Evolutionary conservation across 2,888 invertebrate genomes (phyloP).

Genomic region (Phaonia tiefii): DNA sequence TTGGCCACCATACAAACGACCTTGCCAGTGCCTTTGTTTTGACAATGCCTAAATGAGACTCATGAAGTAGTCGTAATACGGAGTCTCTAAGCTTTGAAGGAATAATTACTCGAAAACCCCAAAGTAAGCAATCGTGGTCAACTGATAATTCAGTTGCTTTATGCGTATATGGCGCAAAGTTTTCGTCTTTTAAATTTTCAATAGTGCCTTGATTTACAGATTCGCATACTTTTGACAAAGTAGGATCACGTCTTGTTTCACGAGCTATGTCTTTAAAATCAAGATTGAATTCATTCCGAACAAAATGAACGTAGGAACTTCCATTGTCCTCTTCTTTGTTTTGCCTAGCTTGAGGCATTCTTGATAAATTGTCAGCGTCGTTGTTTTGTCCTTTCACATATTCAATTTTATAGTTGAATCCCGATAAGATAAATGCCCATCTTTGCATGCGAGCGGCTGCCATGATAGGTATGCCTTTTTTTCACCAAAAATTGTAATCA

Average conservation of each 20-base stretch:
- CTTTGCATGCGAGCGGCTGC: constrained; percentile 41
- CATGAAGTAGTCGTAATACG: constrained; percentile 3
- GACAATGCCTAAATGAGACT: constrained; percentile 63
- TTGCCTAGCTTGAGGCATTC: constrained; percentile 41
- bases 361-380: constrained; percentile 51
- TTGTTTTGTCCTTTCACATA: constrained; percentile 57
- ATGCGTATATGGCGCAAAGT: constrained; percentile 16
- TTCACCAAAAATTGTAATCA: constrained; percentile 46
- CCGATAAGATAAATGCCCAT: constrained; percentile 61
- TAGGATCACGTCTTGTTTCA: constrained; percentile 52
- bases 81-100: constrained; percentile 25
- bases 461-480: constrained; percentile 62
- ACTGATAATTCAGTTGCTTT: constrained; percentile 23
- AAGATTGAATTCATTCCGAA: constrained; percentile 36
- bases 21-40: constrained; percentile 58
- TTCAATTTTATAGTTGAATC: constrained; percentile 56
- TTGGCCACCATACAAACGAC: constrained; percentile 65
- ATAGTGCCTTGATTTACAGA: constrained; percentile 52
- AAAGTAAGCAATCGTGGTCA: constrained; percentile 27
- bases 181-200: constrained; percentile 29
- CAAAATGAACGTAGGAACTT: constrained; percentile 31
- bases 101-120: constrained; percentile 33
- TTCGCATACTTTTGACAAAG: constrained; percentile 29
- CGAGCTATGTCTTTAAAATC: constrained; percentile 45
- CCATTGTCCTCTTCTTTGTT: background rate